Conservation (phyloP, 2,797 vertebrate genomes). For the Sebastes oblongus region DNA sequence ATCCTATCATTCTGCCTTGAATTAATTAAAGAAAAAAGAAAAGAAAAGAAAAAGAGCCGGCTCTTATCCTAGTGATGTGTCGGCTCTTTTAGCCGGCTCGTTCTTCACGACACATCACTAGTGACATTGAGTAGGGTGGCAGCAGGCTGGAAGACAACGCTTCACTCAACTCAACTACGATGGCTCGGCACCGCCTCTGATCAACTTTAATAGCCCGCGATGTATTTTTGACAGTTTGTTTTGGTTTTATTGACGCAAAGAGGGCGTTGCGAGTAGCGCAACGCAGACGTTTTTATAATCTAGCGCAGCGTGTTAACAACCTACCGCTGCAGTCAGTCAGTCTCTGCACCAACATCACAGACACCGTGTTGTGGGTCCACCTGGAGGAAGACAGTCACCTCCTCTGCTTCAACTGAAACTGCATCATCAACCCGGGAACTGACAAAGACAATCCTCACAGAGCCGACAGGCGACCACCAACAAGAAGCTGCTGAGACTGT, state of each 20-base stretch:
- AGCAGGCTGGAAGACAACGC: background rate
- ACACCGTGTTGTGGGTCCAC: background rate
- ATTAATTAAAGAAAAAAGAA: no score
- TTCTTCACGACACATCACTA: no score
- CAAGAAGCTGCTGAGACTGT: background rate
- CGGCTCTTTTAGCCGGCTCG: no score
- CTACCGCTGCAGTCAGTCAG: background rate
- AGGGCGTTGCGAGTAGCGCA: background rate
- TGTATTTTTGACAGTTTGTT: background rate
- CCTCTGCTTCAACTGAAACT: background rate
- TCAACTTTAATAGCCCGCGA: background rate
- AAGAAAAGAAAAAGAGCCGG: no score
- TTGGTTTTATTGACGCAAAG: background rate
- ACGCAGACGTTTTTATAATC: background rate
- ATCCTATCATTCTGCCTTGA: no score
- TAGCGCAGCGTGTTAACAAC: background rate
- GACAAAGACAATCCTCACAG: background rate
- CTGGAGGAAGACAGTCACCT: conserved; percentile 25
- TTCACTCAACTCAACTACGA: background rate
- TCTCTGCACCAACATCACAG: conserved; percentile 5
- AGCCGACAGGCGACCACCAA: background rate
- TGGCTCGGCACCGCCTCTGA: background rate
- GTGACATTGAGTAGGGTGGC: conserved; percentile 8
- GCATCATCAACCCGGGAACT: background rate
- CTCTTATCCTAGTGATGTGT: no score